Evolutionary conservation across 2,797 vertebrate species (phyloP).

Genomic region (Hafferia zeledoni): DNA sequence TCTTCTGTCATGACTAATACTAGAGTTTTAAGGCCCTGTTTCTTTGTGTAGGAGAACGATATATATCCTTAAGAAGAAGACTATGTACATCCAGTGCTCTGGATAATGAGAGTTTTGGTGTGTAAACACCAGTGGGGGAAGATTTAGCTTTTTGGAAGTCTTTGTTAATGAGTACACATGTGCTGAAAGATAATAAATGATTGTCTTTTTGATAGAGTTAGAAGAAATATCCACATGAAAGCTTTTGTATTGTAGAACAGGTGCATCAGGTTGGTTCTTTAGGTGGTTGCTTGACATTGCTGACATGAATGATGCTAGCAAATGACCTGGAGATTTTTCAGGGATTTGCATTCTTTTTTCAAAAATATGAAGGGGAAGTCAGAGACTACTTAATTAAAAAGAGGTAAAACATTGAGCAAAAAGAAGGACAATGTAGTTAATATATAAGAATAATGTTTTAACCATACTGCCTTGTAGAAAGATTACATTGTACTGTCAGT

Average conservation of each 20-base stretch:
- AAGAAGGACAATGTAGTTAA: background rate
- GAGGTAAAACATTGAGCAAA: background rate
- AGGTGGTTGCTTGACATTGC: background rate
- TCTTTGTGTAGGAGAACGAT: background rate
- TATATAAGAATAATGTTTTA: background rate
- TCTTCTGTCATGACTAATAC: background rate
- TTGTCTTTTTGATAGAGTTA: background rate
- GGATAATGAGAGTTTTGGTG: background rate
- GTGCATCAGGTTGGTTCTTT: background rate
- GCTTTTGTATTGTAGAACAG: background rate
- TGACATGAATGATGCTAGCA: background rate
- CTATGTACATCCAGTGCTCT: background rate
- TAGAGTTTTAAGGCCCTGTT: background rate
- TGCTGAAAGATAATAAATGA: background rate
- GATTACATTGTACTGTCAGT: background rate
- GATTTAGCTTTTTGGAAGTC: background rate
- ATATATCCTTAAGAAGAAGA: background rate
- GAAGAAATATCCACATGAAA: background rate
- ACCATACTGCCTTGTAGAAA: background rate
- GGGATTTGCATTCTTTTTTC: background rate
- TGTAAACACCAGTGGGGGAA: background rate
- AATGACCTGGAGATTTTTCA: background rate
- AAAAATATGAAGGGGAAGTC: background rate
- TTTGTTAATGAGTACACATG: background rate
- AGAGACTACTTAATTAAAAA: background rate